Evolutionary conservation across 2,797 vertebrate species (phyloP), one percentile per base, ranked within the genome.

Genomic region (Columba guinea): DNA sequence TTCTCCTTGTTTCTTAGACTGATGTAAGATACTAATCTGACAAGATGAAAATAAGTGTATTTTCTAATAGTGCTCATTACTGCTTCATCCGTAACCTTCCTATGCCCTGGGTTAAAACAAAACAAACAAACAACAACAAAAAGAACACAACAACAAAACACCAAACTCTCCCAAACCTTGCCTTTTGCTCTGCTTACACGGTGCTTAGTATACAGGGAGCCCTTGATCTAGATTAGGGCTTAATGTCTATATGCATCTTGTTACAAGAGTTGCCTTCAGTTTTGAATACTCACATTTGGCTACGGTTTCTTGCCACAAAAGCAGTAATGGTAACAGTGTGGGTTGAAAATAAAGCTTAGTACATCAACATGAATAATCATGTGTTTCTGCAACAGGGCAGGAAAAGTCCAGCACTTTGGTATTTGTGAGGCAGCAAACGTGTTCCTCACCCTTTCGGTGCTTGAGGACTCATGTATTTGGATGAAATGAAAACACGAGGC

Each of bases 331-430:
- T 55, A 58, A 64, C 17, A 41, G 23, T 21, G 37, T 39, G 16
- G 5, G 11, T 15, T 55, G 44, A 90, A 86, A 88, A 74, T 48
- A 81, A 70, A 32, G 9, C 21, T 83, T 63, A 26, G 26, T 17
- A 44, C 0, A 3, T 48, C 32, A 41, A n/a, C 0, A 0, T 27
- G 32, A 68, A 5, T 62, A 64, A 48, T 41, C 37, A 4, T 21
- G 4, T 32, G 6, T 37, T 63, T 64, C 24, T 67, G 24, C 15
- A 59, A 8, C 4, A 17, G 6, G 18, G 22, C n/a, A 74, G 39
- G 21, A 78, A 44, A 68, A 46, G 26, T 56, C 35, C 49, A 68
- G 11, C 4, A 32, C 22, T 84, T 39, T 15, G 26, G 14, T 52
- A 35, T 35, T n/a, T 63, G 24, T 68, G n/a, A 77, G 30, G 60